phyloP scores from a whole-genome alignment of 2,797 vertebrate species.

The Sebastes oblongus region DNA sequence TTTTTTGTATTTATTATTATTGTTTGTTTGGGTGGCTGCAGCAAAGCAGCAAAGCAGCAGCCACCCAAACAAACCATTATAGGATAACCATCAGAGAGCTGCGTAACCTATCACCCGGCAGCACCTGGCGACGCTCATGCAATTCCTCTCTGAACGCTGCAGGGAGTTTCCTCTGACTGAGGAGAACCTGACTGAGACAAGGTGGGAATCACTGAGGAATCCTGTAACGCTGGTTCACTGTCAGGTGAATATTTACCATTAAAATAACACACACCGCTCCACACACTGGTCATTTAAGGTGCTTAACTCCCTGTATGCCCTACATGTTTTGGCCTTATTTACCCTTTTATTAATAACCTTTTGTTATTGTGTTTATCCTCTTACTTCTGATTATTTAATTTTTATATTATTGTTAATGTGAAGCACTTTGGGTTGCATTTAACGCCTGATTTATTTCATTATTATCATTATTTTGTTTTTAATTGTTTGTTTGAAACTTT shows the following conservation, averaged over 20 bases:
- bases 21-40: too few species aligned
- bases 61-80: not conserved
- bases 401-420: not conserved
- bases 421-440: not conserved
- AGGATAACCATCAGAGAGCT: not conserved
- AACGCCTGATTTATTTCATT: not conserved
- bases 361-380: not conserved
- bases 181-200: not conserved
- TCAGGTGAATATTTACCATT: too few species aligned
- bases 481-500: not conserved
- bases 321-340: not conserved
- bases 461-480: not conserved
- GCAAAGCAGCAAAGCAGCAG: not conserved
- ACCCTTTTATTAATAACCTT: not conserved
- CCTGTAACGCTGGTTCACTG: not conserved
- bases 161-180: not conserved
- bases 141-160: not conserved
- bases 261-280: too few species aligned
- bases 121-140: not conserved
- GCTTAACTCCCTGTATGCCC: not conserved
- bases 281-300: not conserved
- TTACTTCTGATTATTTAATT: not conserved
- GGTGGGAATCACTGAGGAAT: not conserved
- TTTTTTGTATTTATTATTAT: too few species aligned
- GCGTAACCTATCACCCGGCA: too few species aligned